These are phyloP conservation scores for Zaprionus inermis DNA, from an alignment of 1,140 invertebrate species.

Conservation along the genomic window DNA sequence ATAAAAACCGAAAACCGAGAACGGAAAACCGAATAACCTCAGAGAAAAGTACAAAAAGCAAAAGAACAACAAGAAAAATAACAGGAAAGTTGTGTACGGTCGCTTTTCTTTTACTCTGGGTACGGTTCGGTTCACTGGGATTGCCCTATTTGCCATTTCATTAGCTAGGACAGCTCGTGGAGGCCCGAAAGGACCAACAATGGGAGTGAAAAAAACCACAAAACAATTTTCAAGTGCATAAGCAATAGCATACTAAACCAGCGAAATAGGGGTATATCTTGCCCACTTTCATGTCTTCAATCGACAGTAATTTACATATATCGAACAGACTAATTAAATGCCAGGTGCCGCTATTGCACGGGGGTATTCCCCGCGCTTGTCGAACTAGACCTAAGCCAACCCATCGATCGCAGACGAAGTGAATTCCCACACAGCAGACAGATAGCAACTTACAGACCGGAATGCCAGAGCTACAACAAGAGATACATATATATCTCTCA, in stretches of 20 bases:
- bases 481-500: background rate
- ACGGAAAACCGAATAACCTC: slow-evolving; percentile 4
- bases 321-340: background rate
- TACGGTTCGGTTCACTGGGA: background rate
- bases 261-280: background rate
- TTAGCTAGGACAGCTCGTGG: background rate
- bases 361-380: background rate
- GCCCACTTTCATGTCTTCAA: background rate
- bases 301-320: background rate
- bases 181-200: slow-evolving; percentile 2
- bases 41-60: slow-evolving; percentile 12
- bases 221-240: background rate
- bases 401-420: background rate
- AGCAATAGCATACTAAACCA: background rate
- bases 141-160: slow-evolving; percentile 3
- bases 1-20: slow-evolving; percentile 1
- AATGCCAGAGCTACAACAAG: background rate
- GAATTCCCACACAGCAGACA: slow-evolving; percentile 11
- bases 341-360: background rate
- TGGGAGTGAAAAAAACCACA: background rate
- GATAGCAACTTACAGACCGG: background rate
- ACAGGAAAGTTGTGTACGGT: background rate
- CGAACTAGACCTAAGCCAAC: background rate
- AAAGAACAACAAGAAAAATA: background rate
- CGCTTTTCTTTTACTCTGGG: background rate